Base-by-base conservation (phyloP, 2,113 vertebrate genomes). In the Scalopus aquaticus region DNA sequence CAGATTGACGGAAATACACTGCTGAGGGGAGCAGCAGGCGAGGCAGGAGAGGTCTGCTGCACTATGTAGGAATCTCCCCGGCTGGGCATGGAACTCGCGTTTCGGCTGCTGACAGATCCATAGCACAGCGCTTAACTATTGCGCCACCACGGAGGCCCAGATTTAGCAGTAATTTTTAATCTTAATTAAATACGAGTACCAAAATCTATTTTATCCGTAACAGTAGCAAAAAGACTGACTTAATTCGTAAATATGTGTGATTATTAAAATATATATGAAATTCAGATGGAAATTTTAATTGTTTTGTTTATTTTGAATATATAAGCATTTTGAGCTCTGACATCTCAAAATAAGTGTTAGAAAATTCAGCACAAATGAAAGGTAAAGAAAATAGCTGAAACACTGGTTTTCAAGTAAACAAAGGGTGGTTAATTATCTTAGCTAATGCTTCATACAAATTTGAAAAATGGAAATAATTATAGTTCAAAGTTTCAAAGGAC, bases 161-260 rank as follows among this genome's bases (percentile, higher is more conserved):
- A 39, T 93, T 93, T 86, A 44, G 86, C 32, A 82, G 39, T 2
- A 89, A 64, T 42, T 24, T 85, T 89, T 51, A 92, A n/a, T 72
- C 15, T 62, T 95, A 96, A 96, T 95, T 95, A 89, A 95, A 87
- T 95, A n/a, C n/a, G 80, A 92, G 85, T 92, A 80, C 4, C 51
- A 88, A 95, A 90, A 90, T 74, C 24, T 93, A 73, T 95, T 83
- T 93, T 84, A 3, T 26, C 11, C 90, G 9, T 79, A 86, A 69
- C 49, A 82, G 30, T 78, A 88, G 22, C 20, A 91, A 28, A 88
- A 70, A 60, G 0, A 3, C 28, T 70, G 81, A 65, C 30, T 9
- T 62, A 92, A 79, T 56, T 90, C 93, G 85, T 10, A 94, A 84
- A 73, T 58, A 16, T 60, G 37, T 90, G 5, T 91, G 32, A 62